A percentile compares a stretch with the other conserved stretches of the same genome.
Conservation (phyloP, 2,797 vertebrate species). For the Australoheros facetus region DNA sequence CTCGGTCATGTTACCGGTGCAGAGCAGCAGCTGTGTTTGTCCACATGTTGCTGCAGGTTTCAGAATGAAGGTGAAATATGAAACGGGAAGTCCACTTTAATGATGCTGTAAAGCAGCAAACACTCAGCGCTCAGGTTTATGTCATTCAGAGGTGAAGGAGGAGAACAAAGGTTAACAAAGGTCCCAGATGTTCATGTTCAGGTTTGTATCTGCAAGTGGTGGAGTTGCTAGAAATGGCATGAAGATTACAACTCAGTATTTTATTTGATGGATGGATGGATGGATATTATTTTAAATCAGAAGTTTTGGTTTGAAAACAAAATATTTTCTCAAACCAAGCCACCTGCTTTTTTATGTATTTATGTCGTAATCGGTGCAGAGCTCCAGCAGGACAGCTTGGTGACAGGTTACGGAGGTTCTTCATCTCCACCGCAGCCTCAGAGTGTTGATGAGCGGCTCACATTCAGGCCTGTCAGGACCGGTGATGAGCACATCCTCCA, state of each 20-base stretch:
- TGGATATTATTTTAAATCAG: too few relatives aligned
- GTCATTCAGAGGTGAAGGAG: too few relatives aligned
- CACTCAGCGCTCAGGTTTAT: neutral
- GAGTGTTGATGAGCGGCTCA: neutral
- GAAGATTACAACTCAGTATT: neutral
- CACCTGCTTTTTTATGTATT: neutral
- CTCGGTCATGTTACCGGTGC: neutral
- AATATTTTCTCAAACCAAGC: neutral
- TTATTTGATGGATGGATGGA: too few relatives aligned
- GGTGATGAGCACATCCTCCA: too few relatives aligned
- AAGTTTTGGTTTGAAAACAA: fast-evolving
- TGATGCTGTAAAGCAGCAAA: neutral
- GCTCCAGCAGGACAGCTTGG: neutral
- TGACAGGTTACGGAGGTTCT: neutral
- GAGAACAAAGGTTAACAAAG: too few relatives aligned
- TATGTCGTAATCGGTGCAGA: neutral
- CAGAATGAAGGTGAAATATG: slow-evolving; percentile 3
- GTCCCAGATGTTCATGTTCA: too few relatives aligned
- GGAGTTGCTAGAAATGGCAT: neutral
- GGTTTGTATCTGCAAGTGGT: too few relatives aligned
- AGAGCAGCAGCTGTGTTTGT: neutral
- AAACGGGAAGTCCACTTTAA: slow-evolving; percentile 19
- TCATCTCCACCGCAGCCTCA: neutral
- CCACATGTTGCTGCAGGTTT: slow-evolving; percentile 1
- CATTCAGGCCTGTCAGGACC: neutral